Evolutionary conservation across 2,797 vertebrate species (phyloP).

Genomic region (Danionella dracula): DNA sequence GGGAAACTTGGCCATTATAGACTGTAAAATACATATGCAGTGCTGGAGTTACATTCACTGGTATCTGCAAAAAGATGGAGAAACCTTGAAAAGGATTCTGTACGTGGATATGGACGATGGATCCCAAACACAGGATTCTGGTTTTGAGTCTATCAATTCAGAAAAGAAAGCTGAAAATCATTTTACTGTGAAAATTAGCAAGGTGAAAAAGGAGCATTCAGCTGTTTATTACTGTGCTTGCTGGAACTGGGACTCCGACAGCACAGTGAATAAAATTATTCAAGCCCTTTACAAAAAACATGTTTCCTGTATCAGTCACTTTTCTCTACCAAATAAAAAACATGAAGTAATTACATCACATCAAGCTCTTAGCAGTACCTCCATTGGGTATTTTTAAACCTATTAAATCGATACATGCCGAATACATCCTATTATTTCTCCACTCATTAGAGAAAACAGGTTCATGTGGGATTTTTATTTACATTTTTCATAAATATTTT

Average conservation of each 20-base stretch:
- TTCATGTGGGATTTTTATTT: too few species aligned
- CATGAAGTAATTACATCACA: too few species aligned
- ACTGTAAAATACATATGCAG: not conserved
- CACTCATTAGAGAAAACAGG: too few species aligned
- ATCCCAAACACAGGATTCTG: not conserved
- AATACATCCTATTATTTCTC: too few species aligned
- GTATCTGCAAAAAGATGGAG: slow-evolving; percentile 31
- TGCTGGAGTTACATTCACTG: slow-evolving; percentile 12
- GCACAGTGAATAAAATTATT: slow-evolving; percentile 3
- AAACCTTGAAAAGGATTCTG: slow-evolving; percentile 21
- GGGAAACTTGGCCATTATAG: not conserved
- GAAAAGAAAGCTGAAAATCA: not conserved
- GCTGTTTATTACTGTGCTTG: slow-evolving; percentile 41
- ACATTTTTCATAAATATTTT: too few species aligned
- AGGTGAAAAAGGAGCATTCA: not conserved
- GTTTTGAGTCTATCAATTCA: not conserved
- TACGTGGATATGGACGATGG: not conserved
- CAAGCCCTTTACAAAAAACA: not conserved
- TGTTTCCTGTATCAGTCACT: not conserved
- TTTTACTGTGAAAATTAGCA: slow-evolving; percentile 20
- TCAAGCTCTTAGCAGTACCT: not conserved
- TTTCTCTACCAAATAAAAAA: too few species aligned
- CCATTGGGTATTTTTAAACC: too few species aligned
- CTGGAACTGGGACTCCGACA: not conserved
- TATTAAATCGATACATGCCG: too few species aligned